A percentile compares a stretch with the other conserved stretches of the same genome.
Conservation (phyloP, 2,888 invertebrate species). For the Conomelus anceps region DNA sequence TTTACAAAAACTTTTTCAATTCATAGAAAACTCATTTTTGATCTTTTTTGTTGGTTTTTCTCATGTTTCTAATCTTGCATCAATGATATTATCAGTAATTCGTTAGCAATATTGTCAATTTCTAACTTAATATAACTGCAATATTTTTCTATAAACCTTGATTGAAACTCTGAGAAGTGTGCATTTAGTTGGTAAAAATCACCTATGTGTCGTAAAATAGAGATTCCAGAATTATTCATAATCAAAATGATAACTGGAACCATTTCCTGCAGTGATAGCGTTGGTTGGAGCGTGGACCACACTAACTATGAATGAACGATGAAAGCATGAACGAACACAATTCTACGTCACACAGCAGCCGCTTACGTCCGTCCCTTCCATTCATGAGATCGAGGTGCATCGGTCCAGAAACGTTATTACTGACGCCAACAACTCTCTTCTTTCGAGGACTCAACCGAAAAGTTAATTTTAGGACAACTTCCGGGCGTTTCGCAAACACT, state of each 20-base stretch:
- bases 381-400: neutral
- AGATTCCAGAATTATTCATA: neutral
- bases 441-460: neutral
- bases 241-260: neutral
- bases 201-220: neutral
- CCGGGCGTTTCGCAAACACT: slow-evolving; percentile 9
- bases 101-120: no score
- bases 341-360: neutral
- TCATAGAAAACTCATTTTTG: no score
- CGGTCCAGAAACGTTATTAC: neutral
- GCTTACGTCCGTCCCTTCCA: neutral
- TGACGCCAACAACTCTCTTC: neutral
- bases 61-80: no score
- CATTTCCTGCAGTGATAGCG: neutral
- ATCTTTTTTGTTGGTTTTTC: no score
- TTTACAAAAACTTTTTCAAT: no score
- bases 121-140: no score
- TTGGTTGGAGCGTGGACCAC: neutral
- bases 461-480: slow-evolving; percentile 4
- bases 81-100: no score
- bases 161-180: no score
- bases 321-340: neutral
- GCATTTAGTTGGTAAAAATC: no score
- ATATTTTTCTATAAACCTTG: no score
- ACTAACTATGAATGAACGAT: neutral